Conservation (phyloP, 2,113 vertebrate genomes). For the Protomyctophum bolini region DNA sequence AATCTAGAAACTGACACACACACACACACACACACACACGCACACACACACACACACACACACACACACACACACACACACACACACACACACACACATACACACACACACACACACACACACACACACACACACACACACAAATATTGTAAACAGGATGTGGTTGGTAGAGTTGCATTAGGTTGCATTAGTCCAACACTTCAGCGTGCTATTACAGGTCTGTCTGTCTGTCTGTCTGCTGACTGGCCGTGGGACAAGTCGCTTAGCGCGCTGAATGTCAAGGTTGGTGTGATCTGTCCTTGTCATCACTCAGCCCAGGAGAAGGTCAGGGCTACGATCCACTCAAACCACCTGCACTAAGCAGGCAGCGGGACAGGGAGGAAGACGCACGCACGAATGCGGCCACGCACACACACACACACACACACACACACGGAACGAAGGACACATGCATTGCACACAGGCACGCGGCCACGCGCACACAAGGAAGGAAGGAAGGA, state of each 20-base stretch:
- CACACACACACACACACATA: too few species aligned
- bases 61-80: too few species aligned
- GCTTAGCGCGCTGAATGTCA: conserved; percentile 97
- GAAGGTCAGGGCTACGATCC: conserved; percentile 93
- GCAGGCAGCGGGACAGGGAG: conserved; percentile 73
- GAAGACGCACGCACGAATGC: conserved; percentile 40
- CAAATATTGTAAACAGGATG: neutral
- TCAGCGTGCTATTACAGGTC: conserved; percentile 12
- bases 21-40: too few species aligned
- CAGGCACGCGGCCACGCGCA: too few species aligned
- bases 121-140: conserved; percentile 11
- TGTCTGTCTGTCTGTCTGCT: conserved; percentile 84
- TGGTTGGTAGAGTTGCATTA: conserved; percentile 82
- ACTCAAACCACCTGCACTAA: conserved; percentile 87
- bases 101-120: too few species aligned
- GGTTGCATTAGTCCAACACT: conserved; percentile 65
- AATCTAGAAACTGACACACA: too few species aligned
- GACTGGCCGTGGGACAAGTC: conserved; percentile 90
- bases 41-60: too few species aligned
- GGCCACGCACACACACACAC: too few species aligned
- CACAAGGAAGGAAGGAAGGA: neutral
- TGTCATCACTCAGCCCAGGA: conserved; percentile 92
- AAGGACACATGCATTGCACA: too few species aligned
- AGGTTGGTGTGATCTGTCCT: conserved; percentile 89
- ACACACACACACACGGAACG: too few species aligned